Conservation (phyloP, 2,888 invertebrate genomes). For the Myopa testacea region DNA sequence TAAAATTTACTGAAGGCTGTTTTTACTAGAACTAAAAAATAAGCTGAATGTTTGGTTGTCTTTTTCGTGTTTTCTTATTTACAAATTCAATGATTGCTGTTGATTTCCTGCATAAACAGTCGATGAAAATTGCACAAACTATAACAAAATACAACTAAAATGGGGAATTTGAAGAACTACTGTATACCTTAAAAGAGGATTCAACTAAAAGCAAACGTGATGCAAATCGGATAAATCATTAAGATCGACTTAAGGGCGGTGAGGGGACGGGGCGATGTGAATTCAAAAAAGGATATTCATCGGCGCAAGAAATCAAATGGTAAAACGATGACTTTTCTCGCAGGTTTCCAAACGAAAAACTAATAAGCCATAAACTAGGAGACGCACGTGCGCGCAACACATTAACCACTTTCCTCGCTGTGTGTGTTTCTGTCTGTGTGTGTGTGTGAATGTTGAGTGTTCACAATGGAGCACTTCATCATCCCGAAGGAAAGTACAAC, state of each 20-base stretch:
- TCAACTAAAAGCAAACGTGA: slow-evolving; percentile 37
- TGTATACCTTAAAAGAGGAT: slow-evolving; percentile 29
- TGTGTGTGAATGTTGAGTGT: neutral
- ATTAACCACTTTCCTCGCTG: slow-evolving; percentile 55
- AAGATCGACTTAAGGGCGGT: neutral
- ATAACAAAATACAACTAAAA: slow-evolving; percentile 16
- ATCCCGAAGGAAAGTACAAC: too few species aligned
- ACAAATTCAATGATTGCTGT: slow-evolving; percentile 24
- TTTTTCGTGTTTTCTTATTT: slow-evolving; percentile 19
- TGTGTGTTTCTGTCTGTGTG: slow-evolving; percentile 12
- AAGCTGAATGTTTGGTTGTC: slow-evolving; percentile 33
- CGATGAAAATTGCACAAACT: slow-evolving; percentile 6
- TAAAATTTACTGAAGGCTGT: too few species aligned
- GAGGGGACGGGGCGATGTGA: neutral
- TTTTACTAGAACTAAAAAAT: too few species aligned
- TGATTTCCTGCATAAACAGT: neutral
- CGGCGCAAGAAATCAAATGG: slow-evolving; percentile 30
- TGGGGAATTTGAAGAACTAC: slow-evolving; percentile 5
- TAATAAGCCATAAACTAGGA: slow-evolving; percentile 57
- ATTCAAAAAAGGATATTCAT: neutral
- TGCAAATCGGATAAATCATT: slow-evolving; percentile 2
- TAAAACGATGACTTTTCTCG: slow-evolving; percentile 1
- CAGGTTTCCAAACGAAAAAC: slow-evolving; percentile 33
- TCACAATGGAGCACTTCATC: too few species aligned
- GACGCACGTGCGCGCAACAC: slow-evolving; percentile 63